These are phyloP conservation scores for Eurystomus glaucurus DNA, from an alignment of 2,797 vertebrate genomes.

Conservation along the genomic window DNA sequence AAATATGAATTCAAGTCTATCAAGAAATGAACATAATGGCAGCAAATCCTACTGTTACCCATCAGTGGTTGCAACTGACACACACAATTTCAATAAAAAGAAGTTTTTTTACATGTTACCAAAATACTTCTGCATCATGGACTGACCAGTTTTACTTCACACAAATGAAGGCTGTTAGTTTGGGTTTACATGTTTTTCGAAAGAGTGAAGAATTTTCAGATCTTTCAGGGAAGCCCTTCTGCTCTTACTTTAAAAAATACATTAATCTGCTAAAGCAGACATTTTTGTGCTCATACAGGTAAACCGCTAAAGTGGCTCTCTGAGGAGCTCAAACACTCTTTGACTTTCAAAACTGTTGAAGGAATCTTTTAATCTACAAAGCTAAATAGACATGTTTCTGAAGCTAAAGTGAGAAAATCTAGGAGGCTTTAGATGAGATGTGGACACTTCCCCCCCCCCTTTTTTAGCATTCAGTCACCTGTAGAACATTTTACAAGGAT, in stretches of 20 bases:
- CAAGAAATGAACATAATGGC: not conserved
- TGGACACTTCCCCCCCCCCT: accelerated
- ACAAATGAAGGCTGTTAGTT: not conserved
- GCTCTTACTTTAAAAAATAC: not conserved
- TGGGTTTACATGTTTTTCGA: not conserved
- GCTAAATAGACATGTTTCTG: not conserved
- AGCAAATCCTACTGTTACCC: not conserved
- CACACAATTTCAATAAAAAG: not conserved
- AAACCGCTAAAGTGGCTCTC: not conserved
- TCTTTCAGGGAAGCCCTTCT: not conserved
- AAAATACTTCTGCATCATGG: not conserved
- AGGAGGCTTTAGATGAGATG: not conserved
- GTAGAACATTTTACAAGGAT: not conserved
- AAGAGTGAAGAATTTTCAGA: not conserved
- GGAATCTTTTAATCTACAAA: not conserved
- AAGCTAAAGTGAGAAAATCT: not conserved
- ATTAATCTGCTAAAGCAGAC: not conserved
- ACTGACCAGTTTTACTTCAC: not conserved
- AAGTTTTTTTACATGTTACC: not conserved
- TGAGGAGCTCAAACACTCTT: not conserved
- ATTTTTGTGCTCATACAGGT: not conserved
- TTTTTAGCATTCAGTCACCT: not conserved
- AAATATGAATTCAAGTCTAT: not conserved
- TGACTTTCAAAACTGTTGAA: not conserved
- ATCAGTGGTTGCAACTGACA: not conserved